phyloP scores from a whole-genome alignment of 1,140 invertebrate genomes.

The Eriocheir sinensis region DNA sequence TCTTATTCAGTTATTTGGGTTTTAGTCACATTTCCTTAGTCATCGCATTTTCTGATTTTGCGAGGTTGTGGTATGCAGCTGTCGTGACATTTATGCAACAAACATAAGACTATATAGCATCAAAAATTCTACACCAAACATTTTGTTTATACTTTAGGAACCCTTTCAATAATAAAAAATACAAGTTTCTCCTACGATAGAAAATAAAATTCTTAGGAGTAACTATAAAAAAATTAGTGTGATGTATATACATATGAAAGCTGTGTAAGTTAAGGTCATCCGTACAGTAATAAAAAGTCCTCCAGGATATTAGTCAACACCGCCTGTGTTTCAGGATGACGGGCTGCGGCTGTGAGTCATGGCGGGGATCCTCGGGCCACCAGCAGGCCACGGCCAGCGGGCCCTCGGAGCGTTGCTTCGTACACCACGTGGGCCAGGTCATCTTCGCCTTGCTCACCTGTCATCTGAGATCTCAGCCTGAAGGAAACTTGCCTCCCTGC shows the following conservation, averaged over 20 bases:
- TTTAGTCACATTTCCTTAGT: too few species aligned
- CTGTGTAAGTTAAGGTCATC: not conserved
- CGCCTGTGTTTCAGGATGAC: slow-evolving; percentile 63
- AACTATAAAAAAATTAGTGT: not conserved
- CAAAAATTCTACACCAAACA: too few species aligned
- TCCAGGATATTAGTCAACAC: not conserved
- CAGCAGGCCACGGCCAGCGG: slow-evolving; percentile 61
- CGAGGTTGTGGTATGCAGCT: too few species aligned
- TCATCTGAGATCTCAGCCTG: slow-evolving; percentile 65
- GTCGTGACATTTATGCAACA: too few species aligned
- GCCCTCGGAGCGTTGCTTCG: slow-evolving; percentile 66
- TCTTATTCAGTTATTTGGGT: too few species aligned
- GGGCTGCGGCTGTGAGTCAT: slow-evolving; percentile 70
- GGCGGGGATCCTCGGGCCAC: slow-evolving; percentile 68
- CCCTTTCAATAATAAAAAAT: too few species aligned
- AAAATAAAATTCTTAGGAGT: too few species aligned
- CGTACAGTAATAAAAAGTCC: too few species aligned
- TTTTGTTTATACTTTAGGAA: too few species aligned
- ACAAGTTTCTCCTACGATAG: too few species aligned
- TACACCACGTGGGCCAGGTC: slow-evolving; percentile 73
- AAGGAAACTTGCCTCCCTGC: slow-evolving; percentile 59
- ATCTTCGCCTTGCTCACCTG: slow-evolving; percentile 75
- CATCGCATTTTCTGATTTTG: too few species aligned
- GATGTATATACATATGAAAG: not conserved
- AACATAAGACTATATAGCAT: too few species aligned